A percentile compares a stretch with the other conserved stretches of the same genome.
Conservation (phyloP, 2,888 invertebrate species). For the Lasioglossum oenotherae region DNA sequence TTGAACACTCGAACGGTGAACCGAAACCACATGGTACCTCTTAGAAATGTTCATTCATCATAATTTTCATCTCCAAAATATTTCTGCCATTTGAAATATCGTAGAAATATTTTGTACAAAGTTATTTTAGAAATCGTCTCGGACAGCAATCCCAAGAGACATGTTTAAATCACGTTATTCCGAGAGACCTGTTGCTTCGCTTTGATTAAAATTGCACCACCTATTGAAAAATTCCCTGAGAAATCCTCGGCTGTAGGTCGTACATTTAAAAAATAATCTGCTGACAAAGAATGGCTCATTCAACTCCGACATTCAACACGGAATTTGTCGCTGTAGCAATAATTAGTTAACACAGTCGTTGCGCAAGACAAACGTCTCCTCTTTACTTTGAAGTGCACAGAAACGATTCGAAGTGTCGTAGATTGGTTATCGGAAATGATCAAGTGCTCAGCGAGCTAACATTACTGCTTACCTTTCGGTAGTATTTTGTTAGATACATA, state of each 20-base stretch:
- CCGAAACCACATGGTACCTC: not conserved
- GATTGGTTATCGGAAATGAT: constrained; percentile 17
- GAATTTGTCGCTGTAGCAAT: not conserved
- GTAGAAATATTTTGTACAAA: not conserved
- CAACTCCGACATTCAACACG: not conserved
- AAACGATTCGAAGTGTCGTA: not conserved
- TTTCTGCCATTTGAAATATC: not conserved
- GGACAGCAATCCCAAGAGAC: not conserved
- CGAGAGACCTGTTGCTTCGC: not conserved
- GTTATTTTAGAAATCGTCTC: not conserved
- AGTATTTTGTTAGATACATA: constrained; percentile 14
- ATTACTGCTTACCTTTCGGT: constrained; percentile 16
- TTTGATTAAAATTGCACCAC: not conserved
- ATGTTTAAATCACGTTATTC: not conserved
- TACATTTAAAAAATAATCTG: not conserved
- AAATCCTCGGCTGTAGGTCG: not conserved
- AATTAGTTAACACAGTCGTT: not conserved
- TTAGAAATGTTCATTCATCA: not conserved
- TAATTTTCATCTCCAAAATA: not conserved
- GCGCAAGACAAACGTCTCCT: not conserved
- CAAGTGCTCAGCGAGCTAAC: not conserved
- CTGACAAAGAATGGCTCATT: not conserved
- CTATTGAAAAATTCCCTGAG: not conserved
- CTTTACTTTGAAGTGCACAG: constrained; percentile 21
- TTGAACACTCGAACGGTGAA: not conserved